These are phyloP conservation scores for Palythoa heliodiscus DNA, from an alignment of 92 coral and sea anemone genomes.

Conservation along the genomic window DNA sequence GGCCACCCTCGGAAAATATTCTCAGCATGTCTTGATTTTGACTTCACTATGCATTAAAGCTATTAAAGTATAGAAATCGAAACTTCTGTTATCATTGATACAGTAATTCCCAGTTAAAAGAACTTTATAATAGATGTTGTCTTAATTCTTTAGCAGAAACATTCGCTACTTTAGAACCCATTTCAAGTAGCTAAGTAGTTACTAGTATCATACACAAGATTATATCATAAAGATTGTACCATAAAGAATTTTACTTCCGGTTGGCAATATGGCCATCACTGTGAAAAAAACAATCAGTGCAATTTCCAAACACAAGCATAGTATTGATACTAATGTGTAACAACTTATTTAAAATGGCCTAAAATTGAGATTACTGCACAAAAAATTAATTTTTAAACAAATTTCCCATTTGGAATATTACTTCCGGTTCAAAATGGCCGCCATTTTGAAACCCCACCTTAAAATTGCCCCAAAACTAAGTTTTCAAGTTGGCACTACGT, in stretches of 20 bases:
- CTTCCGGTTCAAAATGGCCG: constrained; percentile 11
- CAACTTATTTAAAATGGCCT: not conserved
- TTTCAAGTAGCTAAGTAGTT: not conserved
- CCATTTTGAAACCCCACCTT: constrained; percentile 19
- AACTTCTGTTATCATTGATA: constrained; percentile 5
- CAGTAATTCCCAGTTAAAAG: constrained; percentile 2
- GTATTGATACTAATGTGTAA: constrained; percentile 1
- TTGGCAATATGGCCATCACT: too few relatives aligned
- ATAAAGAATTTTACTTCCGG: too few relatives aligned
- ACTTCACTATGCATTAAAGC: constrained; percentile 4
- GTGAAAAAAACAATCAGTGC: not conserved
- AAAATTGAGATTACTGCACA: constrained; percentile 3
- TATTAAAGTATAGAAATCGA: constrained; percentile 3
- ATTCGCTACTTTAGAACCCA: constrained; percentile 10
- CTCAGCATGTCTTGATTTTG: constrained; percentile 4
- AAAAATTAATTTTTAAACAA: constrained; percentile 1
- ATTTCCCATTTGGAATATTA: constrained; percentile 6
- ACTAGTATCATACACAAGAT: constrained; percentile 4
- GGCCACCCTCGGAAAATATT: constrained; percentile 10
- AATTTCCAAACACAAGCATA: constrained; percentile 6
- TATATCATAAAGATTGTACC: not conserved
- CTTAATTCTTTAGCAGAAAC: not conserved
- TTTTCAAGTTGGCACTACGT: constrained; percentile 18
- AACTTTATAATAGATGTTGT: constrained; percentile 4
- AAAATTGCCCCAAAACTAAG: constrained; percentile 21